phyloP scores from a whole-genome alignment of 2,797 vertebrate genomes.

The Apogon hyalosoma region DNA sequence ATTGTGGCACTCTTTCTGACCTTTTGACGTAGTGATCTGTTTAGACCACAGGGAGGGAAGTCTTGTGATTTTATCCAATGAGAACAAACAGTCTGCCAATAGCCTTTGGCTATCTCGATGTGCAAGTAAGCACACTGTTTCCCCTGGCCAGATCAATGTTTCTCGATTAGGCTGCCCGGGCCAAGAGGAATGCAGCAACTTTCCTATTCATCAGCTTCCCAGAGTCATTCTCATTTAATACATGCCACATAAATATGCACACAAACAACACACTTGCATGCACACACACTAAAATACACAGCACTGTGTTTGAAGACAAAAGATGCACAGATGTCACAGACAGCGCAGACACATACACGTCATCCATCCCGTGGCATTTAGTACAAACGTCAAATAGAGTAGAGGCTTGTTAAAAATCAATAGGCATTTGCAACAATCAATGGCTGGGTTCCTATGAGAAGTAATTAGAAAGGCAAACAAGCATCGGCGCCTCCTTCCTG shows the following conservation, averaged over 20 bases:
- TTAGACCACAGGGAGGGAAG: constrained; percentile 64
- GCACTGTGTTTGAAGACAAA: constrained; percentile 6
- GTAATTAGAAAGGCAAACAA: constrained; percentile 83
- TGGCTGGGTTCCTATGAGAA: constrained; percentile 76
- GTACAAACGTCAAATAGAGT: constrained; percentile 64
- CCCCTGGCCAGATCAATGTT: constrained; percentile 68
- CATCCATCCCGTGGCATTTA: constrained; percentile 63
- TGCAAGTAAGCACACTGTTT: constrained; percentile 74
- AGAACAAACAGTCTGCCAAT: constrained; percentile 82
- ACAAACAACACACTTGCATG: constrained; percentile 1
- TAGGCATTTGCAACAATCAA: constrained; percentile 80
- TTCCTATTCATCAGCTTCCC: constrained; percentile 53
- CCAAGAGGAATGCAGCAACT: constrained; percentile 46
- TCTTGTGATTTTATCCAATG: constrained; percentile 74
- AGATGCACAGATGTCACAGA: constrained; percentile 42
- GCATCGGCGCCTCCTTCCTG: constrained; percentile 41
- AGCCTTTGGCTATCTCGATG: constrained; percentile 71
- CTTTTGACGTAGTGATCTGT: constrained; percentile 68
- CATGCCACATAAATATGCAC: constrained; percentile 31
- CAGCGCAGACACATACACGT: constrained; percentile 31
- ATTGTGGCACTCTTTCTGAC: constrained; percentile 62
- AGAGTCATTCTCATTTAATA: constrained; percentile 35
- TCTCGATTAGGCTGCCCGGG: constrained; percentile 62
- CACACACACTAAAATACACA: neutral
- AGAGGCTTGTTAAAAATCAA: constrained; percentile 74